A percentile compares a stretch with the other conserved stretches of the same genome.
Conservation (phyloP, 2,888 invertebrate genomes). For the Drosophila ezoana region DNA sequence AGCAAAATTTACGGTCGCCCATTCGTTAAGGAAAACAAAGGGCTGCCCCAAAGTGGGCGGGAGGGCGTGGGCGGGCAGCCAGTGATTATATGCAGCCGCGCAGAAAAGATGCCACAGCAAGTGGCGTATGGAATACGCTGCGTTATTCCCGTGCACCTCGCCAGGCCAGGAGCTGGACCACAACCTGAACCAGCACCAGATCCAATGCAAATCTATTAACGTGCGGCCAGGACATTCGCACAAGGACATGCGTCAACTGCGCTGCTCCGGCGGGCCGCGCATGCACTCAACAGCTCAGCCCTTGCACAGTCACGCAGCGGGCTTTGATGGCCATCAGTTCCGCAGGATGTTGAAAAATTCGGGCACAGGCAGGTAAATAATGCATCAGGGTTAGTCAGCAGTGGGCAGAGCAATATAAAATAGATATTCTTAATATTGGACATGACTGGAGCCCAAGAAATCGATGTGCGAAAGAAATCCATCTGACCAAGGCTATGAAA, state of each 20-base stretch:
- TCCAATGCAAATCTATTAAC: conserved; percentile 70
- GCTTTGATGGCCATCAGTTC: conserved; percentile 38
- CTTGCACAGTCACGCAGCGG: conserved; percentile 25
- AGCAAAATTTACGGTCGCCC: conserved; percentile 74
- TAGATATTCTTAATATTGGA: too few relatives aligned
- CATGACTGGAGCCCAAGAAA: too few relatives aligned
- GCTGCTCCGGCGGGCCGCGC: conserved; percentile 40
- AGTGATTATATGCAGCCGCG: conserved; percentile 69
- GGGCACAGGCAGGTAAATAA: conserved; percentile 32
- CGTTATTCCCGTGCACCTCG: conserved; percentile 21
- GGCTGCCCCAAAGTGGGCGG: conserved; percentile 16
- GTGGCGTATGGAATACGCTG: conserved; percentile 44
- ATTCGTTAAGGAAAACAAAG: conserved; percentile 66
- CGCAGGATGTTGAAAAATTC: background rate
- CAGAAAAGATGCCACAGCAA: conserved; percentile 47
- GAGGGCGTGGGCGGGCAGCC: conserved; percentile 22
- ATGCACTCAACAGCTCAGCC: conserved; percentile 47
- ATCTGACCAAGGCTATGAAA: too few relatives aligned
- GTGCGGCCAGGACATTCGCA: conserved; percentile 27
- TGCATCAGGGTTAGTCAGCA: conserved; percentile 39
- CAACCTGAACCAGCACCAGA: conserved; percentile 5
- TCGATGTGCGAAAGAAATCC: too few relatives aligned
- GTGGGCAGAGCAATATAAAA: too few relatives aligned
- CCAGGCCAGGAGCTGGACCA: background rate
- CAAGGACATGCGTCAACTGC: conserved; percentile 55